Percentiles rank a stretch among this genome's conserved stretches.
phyloP scores from a whole-genome alignment of 2,888 invertebrate species.

The Apeira syringaria region DNA sequence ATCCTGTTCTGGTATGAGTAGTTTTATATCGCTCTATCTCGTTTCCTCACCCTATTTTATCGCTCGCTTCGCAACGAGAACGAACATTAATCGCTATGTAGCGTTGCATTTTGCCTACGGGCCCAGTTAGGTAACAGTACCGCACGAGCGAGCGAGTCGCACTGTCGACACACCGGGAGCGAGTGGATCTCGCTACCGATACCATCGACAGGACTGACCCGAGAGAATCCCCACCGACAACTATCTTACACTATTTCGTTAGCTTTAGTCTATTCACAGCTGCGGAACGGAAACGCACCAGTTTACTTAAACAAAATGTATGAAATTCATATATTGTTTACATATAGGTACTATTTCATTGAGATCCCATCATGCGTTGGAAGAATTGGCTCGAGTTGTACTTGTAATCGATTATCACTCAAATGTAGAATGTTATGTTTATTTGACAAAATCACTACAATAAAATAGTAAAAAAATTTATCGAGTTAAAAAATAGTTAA shows the following conservation, averaged over 20 bases:
- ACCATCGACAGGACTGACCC: not conserved
- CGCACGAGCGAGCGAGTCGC: no score
- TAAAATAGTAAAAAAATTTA: not conserved
- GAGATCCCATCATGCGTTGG: constrained; percentile 66
- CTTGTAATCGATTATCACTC: constrained; percentile 35
- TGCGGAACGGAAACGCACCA: constrained; percentile 73
- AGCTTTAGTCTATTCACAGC: constrained; percentile 73
- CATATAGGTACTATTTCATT: constrained; percentile 43
- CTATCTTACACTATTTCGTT: constrained; percentile 55
- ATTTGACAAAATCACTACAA: constrained; percentile 3
- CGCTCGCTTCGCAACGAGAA: no score
- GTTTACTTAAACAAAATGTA: constrained; percentile 47
- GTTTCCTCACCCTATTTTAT: no score
- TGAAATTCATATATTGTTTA: constrained; percentile 45
- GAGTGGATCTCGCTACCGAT: no score
- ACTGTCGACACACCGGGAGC: no score
- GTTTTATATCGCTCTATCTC: no score
- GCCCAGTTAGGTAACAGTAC: no score
- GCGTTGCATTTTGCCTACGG: no score
- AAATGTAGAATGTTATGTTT: constrained; percentile 43
- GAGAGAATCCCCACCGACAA: constrained; percentile 4
- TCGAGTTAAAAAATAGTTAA: not conserved
- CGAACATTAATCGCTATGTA: no score
- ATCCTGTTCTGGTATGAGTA: no score
- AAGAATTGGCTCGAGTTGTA: constrained; percentile 26